These are phyloP conservation scores for Atherinomorus stipes DNA, from an alignment of 2,113 vertebrate genomes.

Conservation along the genomic window DNA sequence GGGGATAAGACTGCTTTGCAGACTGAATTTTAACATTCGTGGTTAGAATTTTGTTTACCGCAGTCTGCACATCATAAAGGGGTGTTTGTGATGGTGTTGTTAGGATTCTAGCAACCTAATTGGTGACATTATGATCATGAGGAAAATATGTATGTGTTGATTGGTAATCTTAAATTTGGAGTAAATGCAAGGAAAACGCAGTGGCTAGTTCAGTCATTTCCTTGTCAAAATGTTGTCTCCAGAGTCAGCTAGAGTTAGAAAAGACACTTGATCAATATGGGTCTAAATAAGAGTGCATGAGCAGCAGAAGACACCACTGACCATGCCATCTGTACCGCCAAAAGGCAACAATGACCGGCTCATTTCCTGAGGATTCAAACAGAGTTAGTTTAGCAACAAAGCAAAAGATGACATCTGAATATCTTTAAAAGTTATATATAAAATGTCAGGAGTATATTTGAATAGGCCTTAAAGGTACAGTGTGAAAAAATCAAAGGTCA, in stretches of 20 bases:
- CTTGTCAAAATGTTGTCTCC: neutral
- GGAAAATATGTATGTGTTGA: neutral
- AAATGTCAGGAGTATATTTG: neutral
- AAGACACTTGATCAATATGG: conserved; percentile 7
- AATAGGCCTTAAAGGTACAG: too few relatives aligned
- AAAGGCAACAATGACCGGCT: conserved; percentile 84
- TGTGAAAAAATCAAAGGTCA: too few relatives aligned
- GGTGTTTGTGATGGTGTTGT: neutral
- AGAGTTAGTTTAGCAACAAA: conserved; percentile 24
- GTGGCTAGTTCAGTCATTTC: neutral
- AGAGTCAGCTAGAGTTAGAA: conserved; percentile 16
- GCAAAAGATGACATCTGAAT: neutral
- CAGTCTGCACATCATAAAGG: too few relatives aligned
- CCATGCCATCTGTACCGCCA: conserved; percentile 80
- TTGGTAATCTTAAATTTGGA: neutral
- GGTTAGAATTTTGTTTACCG: too few relatives aligned
- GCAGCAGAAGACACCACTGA: conserved; percentile 74
- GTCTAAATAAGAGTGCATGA: neutral
- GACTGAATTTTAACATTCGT: too few relatives aligned
- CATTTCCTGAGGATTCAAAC: conserved; percentile 75
- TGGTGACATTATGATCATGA: neutral
- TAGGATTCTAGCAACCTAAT: neutral
- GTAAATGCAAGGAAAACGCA: neutral
- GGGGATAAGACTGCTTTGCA: too few relatives aligned
- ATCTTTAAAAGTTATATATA: neutral